Evolutionary conservation across 2,888 invertebrate species (phyloP), one percentile per base, ranked within the genome.

Genomic region (Leptura quadrifasciata): DNA sequence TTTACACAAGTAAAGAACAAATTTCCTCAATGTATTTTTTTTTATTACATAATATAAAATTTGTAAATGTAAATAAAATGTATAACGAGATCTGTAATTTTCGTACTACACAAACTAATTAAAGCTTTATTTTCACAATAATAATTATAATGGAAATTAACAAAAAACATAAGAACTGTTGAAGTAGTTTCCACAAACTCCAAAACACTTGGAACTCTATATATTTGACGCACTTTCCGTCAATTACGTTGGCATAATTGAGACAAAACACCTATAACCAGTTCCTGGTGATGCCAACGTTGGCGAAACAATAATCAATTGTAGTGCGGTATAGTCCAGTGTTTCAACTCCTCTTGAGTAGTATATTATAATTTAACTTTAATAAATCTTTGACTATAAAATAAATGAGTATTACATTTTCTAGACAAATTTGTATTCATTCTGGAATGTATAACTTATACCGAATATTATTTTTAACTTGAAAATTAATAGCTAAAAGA

Each of bases 401-500:
- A 5, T 20, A 17, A 31, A 60, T 31, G 60, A 60, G 27, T 21
- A 31, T 31, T 60, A 21, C 15, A 24, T 58, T 58, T 9, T 39
- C 6, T 39, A 39, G 6, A 39, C 1, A 39, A 39, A 39, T 39
- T n/a, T n/a, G 15, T n/a, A n/a, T 20, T 17, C 20, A 12, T 10
- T 20, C 2, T 5, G 68, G 68, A 68, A 68, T 68, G 68, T 15
- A 57, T 24, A 8, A 31, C 54, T 18, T 63, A 27, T 9, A 17
- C 20, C n/a, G 70, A 70, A 70, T 47, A 21, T 60, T 47, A n/a
- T n/a, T 8, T 69, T 35, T 6, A 12, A 20, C 2, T 18, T 18
- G 18, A 58, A 58, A 24, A 64, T 76, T 80, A 91, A 88, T 92
- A 92, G 85, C 91, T 91, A 89, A 94, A 94, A 39, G 94, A 93